Conservation (phyloP, 2,888 invertebrate species). For the Eupithecia abbreviata region DNA sequence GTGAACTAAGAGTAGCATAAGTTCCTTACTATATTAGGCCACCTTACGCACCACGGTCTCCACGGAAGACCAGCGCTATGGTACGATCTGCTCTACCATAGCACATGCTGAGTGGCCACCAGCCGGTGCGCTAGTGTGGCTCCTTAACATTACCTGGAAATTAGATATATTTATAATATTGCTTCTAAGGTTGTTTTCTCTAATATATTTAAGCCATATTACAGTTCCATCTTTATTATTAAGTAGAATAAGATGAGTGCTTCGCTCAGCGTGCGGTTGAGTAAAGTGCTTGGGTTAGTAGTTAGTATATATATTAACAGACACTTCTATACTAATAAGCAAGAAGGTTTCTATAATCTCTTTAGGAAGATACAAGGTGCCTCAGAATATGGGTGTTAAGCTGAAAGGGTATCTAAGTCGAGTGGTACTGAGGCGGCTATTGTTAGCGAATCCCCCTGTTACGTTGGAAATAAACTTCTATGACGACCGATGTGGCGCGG, state of each 20-base stretch:
- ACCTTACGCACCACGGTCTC: too few species aligned
- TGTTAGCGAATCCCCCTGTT: too few species aligned
- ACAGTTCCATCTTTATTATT: neutral
- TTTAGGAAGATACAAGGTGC: neutral
- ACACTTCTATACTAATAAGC: neutral
- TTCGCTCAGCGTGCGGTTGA: slow-evolving; percentile 4
- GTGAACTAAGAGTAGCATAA: too few species aligned
- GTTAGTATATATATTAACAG: neutral
- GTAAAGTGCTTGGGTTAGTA: neutral
- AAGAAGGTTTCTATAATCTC: neutral
- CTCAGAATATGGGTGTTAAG: neutral
- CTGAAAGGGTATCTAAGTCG: neutral
- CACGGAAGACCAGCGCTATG: too few species aligned
- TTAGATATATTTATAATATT: too few species aligned
- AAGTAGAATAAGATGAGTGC: neutral
- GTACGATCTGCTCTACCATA: too few species aligned
- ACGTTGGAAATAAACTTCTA: too few species aligned
- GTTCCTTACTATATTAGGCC: too few species aligned
- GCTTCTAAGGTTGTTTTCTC: neutral
- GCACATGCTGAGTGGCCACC: too few species aligned
- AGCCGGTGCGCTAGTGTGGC: too few species aligned
- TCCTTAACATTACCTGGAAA: too few species aligned
- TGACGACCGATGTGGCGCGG: too few species aligned
- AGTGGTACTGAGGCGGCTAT: neutral
- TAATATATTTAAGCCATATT: neutral